Conservation (phyloP, 2,113 vertebrate species). For the Odontophorus gujanensis region DNA sequence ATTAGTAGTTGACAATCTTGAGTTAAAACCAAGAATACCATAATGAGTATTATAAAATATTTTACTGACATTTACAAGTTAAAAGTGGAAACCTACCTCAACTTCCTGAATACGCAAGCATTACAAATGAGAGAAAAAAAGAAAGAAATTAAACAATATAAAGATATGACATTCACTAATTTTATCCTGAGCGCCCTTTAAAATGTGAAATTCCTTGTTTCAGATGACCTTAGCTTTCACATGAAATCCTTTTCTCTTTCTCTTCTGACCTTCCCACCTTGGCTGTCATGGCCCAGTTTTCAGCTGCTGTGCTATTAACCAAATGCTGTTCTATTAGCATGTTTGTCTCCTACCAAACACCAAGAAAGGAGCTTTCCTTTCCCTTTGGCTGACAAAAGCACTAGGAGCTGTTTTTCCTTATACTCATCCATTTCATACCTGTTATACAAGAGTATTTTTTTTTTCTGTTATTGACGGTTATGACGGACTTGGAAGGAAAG, state of each 20-base stretch:
- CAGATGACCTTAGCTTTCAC: background rate
- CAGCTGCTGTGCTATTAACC: background rate
- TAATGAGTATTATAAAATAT: background rate
- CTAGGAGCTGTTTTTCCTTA: background rate
- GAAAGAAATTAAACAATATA: slow-evolving; percentile 73
- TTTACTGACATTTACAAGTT: slow-evolving; percentile 59
- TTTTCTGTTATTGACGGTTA: background rate
- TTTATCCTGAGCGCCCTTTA: slow-evolving; percentile 30
- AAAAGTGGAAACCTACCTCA: slow-evolving; percentile 82
- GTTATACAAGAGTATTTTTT: background rate
- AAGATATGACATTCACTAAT: slow-evolving; percentile 67
- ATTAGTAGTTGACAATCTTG: background rate
- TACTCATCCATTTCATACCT: background rate
- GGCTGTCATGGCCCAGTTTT: background rate
- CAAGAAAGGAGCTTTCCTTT: background rate
- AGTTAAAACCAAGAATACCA: too few species aligned
- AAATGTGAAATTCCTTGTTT: slow-evolving; percentile 55
- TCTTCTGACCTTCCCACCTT: background rate
- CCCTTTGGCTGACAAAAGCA: background rate
- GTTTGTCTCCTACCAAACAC: background rate
- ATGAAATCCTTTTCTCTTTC: slow-evolving; percentile 5
- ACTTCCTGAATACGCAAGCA: slow-evolving; percentile 83
- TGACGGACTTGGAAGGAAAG: background rate
- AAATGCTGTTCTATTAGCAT: background rate
- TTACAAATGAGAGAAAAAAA: slow-evolving; percentile 76